These are phyloP conservation scores for Anarsia innoxiella DNA, from an alignment of 2,888 invertebrate genomes.

Conservation along the genomic window DNA sequence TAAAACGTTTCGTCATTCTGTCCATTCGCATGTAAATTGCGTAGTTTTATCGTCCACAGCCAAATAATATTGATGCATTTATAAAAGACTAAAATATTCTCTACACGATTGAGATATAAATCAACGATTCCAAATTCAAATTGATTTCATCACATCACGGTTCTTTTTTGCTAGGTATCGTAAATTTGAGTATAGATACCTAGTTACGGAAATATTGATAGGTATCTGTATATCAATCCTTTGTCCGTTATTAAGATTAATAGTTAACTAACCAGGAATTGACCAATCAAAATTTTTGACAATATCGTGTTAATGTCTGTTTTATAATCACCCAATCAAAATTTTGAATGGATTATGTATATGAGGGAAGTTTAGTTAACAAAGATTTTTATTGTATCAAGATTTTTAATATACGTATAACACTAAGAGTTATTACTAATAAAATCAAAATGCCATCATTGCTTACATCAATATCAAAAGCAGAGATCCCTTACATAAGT, in stretches of 20 bases:
- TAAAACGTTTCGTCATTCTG: slow-evolving; percentile 4
- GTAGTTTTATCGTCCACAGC: slow-evolving; percentile 15
- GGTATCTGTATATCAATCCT: too few relatives aligned
- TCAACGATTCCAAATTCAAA: slow-evolving; percentile 26
- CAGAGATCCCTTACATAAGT: slow-evolving; percentile 26
- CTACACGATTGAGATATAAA: slow-evolving; percentile 25
- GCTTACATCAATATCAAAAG: too few relatives aligned
- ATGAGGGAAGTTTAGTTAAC: too few relatives aligned
- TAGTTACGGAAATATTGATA: neutral
- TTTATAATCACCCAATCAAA: too few relatives aligned
- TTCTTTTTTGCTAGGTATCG: neutral
- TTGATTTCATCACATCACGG: neutral
- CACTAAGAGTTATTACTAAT: too few relatives aligned
- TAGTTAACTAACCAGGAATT: too few relatives aligned
- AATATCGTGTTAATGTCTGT: too few relatives aligned
- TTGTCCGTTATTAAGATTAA: too few relatives aligned
- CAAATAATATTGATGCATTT: slow-evolving; percentile 2
- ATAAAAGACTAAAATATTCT: neutral
- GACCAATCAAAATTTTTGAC: too few relatives aligned
- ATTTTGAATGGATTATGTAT: too few relatives aligned
- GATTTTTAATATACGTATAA: too few relatives aligned
- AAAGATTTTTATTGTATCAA: too few relatives aligned
- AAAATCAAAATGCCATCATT: slow-evolving; percentile 29
- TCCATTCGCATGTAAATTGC: slow-evolving; percentile 22
- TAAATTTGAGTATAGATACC: neutral